These are phyloP conservation scores for Sarotherodon lohbergeri DNA, from an alignment of 2,113 vertebrate genomes.

Conservation along the genomic window DNA sequence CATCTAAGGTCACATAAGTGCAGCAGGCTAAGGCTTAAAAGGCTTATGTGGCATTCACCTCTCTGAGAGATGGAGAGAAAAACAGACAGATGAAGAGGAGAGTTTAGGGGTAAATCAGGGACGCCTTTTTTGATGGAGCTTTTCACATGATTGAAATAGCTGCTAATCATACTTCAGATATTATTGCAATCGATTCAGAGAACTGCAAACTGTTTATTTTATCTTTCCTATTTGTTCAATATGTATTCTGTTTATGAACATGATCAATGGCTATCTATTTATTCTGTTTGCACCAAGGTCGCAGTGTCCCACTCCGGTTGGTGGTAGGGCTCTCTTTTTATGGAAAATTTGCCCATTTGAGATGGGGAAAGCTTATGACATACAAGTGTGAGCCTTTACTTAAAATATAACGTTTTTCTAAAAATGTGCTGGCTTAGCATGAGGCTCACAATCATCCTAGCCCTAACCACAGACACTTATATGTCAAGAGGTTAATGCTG, in stretches of 20 bases:
- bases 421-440: background rate
- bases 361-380: background rate
- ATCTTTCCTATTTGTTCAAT: background rate
- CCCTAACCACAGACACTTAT: background rate
- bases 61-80: background rate
- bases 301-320: background rate
- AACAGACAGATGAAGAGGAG: background rate
- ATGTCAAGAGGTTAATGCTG: background rate
- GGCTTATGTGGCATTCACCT: slow-evolving; percentile 4
- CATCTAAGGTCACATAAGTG: slow-evolving; percentile 7
- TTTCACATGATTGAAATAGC: background rate
- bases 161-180: background rate
- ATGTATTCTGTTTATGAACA: background rate
- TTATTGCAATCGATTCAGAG: background rate
- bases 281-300: background rate
- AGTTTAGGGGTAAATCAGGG: background rate
- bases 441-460: background rate
- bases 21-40: slow-evolving; percentile 9
- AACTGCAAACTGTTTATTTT: background rate
- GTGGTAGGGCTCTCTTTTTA: background rate
- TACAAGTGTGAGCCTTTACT: background rate
- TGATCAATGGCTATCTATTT: background rate
- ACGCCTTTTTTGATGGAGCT: background rate
- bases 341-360: background rate
- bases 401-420: background rate